Evolutionary conservation across 2,113 vertebrate genomes (phyloP).

Genomic region (Entelurus aequoreus): DNA sequence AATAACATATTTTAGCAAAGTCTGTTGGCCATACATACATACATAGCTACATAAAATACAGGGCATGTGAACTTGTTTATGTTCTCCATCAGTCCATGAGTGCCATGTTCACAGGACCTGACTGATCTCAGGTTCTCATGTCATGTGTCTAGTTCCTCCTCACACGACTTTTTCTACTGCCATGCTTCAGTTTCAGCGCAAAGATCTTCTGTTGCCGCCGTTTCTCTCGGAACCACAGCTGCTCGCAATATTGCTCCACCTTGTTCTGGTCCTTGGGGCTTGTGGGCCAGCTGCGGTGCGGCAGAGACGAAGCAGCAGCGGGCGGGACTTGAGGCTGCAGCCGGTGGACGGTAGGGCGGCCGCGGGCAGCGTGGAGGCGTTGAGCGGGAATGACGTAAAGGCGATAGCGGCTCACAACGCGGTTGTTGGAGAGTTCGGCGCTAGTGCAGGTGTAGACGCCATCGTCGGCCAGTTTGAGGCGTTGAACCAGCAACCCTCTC

Average conservation of each 20-base stretch:
- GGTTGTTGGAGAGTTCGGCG: slow-evolving; percentile 70
- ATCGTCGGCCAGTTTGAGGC: slow-evolving; percentile 53
- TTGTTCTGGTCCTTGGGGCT: slow-evolving; percentile 73
- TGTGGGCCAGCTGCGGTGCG: slow-evolving; percentile 4
- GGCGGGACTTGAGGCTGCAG: slow-evolving; percentile 9
- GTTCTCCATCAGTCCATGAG: no score
- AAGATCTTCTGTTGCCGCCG: slow-evolving; percentile 75
- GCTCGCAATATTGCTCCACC: slow-evolving; percentile 72
- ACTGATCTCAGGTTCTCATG: not conserved
- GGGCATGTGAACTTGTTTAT: no score
- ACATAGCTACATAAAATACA: no score
- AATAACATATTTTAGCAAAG: no score
- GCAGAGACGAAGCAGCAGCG: slow-evolving; percentile 22
- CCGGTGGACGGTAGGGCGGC: not conserved
- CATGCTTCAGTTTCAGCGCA: slow-evolving; percentile 75
- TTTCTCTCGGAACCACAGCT: slow-evolving; percentile 76
- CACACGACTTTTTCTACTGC: slow-evolving; percentile 72
- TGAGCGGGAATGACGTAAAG: slow-evolving; percentile 69
- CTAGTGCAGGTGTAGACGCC: slow-evolving; percentile 75
- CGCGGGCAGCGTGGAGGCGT: slow-evolving; percentile 18
- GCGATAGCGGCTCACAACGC: slow-evolving; percentile 65
- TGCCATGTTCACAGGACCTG: not conserved
- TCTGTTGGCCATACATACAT: no score
- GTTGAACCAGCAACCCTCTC: slow-evolving; percentile 77
- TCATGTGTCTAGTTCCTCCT: slow-evolving; percentile 68